Conservation (phyloP, 2,888 invertebrate genomes). For the Pammene fasciana region DNA sequence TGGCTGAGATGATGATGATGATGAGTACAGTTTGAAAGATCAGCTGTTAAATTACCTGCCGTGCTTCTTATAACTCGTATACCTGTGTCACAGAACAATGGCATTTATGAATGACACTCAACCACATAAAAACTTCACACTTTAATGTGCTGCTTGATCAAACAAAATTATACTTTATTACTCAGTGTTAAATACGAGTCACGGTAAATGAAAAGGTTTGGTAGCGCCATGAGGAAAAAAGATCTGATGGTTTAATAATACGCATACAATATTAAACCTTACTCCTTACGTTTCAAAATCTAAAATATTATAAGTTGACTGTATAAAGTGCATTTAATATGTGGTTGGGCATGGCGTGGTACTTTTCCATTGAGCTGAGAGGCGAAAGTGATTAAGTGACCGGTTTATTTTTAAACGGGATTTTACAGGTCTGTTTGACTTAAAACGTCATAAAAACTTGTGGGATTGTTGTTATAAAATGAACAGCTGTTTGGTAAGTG, state of each 20-base stretch:
- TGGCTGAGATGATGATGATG: no score
- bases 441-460: background rate
- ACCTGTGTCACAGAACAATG: conserved; percentile 20
- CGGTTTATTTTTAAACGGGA: conserved; percentile 22
- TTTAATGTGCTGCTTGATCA: background rate
- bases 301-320: background rate
- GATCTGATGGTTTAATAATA: background rate
- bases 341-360: conserved; percentile 6
- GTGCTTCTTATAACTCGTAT: conserved; percentile 2
- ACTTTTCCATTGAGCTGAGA: conserved; percentile 30
- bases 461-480: background rate
- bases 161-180: conserved; percentile 4
- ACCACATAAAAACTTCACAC: conserved; percentile 14
- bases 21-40: background rate
- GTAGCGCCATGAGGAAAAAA: conserved; percentile 15
- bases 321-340: conserved; percentile 5
- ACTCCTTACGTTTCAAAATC: background rate
- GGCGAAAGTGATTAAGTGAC: conserved; percentile 23
- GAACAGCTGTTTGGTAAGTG: conserved; percentile 3
- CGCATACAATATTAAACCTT: background rate
- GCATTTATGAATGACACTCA: conserved; percentile 21
- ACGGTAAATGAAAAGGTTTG: background rate
- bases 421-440: background rate
- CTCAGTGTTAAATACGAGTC: background rate
- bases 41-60: conserved; percentile 22